Evolutionary conservation across 2,113 vertebrate species (phyloP), one percentile per base, ranked within the genome.

Genomic region (Brachionichthys hirsutus): DNA sequence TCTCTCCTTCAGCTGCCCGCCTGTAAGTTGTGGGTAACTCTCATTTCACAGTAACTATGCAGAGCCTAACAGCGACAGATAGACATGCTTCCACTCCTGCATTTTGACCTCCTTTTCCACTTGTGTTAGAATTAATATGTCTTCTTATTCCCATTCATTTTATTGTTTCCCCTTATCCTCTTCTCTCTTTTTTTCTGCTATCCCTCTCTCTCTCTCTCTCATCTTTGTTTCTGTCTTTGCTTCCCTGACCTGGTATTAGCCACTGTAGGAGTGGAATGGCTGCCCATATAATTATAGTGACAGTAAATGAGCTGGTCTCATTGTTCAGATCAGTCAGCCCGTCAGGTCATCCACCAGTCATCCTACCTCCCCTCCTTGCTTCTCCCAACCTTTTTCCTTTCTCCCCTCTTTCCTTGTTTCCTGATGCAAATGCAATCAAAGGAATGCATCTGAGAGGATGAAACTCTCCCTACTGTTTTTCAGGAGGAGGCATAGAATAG

Each of bases 11-110:
- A 62, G 66, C 47, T 50, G 67, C 66, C 71, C 67, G 81, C 80
- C 69, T 85, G 41, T 61, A 83, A 77, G 70, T 72, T 61, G 58
- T 58, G 63, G 75, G 78, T 85, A n/a, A n/a, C n/a, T n/a, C n/a
- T 78, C 81, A 88, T 89, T 90, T 89, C 87, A 89, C 85, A 84
- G 77, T 75, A 80, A 89, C 91, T 88, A 89, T 70, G 72, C 71
- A 81, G 86, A 90, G 84, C 77, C 81, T 89, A 86, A 89, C 87
- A 80, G 65, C 84, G 89, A 88, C 89, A 82, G 80, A 87, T 54
- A 73, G 80, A 80, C 48, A 44, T 58, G 75, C 19, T 8, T 84
- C 65, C 64, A 75, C 75, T 66, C 67, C 64, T 73, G 62, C 65
- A 51, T 68, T 80, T 78, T 72, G 67, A 64, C 77, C 81, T 69